Evolutionary conservation across 2,113 vertebrate species (phyloP).

Genomic region (Cricetomys ansorgei): DNA sequence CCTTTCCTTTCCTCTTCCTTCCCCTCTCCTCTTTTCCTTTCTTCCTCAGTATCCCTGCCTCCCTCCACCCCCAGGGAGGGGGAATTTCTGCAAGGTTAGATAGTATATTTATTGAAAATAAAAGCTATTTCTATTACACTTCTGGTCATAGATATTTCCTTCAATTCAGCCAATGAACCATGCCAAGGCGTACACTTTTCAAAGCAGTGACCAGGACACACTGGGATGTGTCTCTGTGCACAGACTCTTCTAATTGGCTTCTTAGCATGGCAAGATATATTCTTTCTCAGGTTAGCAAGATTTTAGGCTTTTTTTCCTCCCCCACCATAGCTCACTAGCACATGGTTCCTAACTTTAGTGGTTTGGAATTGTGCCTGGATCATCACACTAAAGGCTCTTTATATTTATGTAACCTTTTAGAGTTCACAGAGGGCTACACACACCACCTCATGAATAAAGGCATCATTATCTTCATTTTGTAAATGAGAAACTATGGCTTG

Average conservation of each 20-base stretch:
- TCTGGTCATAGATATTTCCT: constrained; percentile 15
- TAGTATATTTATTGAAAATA: neutral
- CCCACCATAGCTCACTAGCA: neutral
- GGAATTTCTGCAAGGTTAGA: constrained; percentile 29
- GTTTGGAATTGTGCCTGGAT: constrained; percentile 35
- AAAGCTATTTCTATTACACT: constrained; percentile 23
- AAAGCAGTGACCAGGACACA: neutral
- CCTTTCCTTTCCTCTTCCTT: neutral
- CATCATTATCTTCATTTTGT: neutral
- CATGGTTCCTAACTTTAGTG: neutral
- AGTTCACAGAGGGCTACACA: neutral
- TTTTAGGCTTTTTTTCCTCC: too few relatives aligned
- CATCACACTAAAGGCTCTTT: neutral
- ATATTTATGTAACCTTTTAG: constrained; percentile 28
- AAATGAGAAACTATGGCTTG: neutral
- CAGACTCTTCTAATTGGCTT: neutral
- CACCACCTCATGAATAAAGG: neutral
- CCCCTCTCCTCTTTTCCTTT: neutral
- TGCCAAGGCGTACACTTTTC: neutral
- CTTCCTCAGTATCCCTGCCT: too few relatives aligned
- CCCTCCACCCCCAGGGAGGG: neutral
- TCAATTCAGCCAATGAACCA: neutral
- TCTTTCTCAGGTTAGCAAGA: neutral
- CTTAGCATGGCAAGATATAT: neutral
- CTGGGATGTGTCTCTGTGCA: neutral